A percentile compares a stretch with the other conserved stretches of the same genome.
phyloP scores from a whole-genome alignment of 2,113 vertebrate genomes.

The Sterna hirundo region DNA sequence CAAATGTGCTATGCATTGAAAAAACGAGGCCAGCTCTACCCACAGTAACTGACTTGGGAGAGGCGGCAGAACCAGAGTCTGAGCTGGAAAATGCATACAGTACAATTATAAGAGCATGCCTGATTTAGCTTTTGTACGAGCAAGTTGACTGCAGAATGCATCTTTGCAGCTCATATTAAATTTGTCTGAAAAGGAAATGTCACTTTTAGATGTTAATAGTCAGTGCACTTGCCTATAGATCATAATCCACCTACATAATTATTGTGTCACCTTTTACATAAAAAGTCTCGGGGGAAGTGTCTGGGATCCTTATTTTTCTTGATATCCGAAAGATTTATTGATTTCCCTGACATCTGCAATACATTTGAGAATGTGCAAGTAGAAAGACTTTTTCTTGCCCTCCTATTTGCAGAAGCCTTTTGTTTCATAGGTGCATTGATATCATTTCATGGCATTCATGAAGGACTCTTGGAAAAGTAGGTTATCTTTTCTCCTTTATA shows the following conservation, averaged over 20 bases:
- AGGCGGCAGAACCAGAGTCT: not conserved
- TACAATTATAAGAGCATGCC: conserved; percentile 6
- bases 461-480: not conserved
- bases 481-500: not conserved
- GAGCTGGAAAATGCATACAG: not conserved
- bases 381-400: not conserved
- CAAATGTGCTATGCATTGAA: not conserved
- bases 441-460: not conserved
- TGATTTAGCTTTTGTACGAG: conserved; percentile 32
- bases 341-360: conserved; percentile 35
- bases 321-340: conserved; percentile 15
- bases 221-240: conserved; percentile 38
- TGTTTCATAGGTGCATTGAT: not conserved
- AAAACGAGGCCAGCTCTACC: conserved; percentile 8
- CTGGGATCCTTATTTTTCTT: conserved; percentile 37
- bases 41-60: not conserved
- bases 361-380: conserved; percentile 4
- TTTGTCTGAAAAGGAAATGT: conserved; percentile 58
- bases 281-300: conserved; percentile 4
- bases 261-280: conserved; percentile 38
- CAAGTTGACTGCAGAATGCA: conserved; percentile 32
- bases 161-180: conserved; percentile 18
- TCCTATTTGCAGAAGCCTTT: conserved; percentile 9
- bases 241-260: conserved; percentile 58
- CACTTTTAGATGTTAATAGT: conserved; percentile 47